A percentile compares a stretch with the other conserved stretches of the same genome.
These are phyloP conservation scores for Drosophila tanythrix DNA, from an alignment of 2,888 invertebrate species.

Conservation along the genomic window DNA sequence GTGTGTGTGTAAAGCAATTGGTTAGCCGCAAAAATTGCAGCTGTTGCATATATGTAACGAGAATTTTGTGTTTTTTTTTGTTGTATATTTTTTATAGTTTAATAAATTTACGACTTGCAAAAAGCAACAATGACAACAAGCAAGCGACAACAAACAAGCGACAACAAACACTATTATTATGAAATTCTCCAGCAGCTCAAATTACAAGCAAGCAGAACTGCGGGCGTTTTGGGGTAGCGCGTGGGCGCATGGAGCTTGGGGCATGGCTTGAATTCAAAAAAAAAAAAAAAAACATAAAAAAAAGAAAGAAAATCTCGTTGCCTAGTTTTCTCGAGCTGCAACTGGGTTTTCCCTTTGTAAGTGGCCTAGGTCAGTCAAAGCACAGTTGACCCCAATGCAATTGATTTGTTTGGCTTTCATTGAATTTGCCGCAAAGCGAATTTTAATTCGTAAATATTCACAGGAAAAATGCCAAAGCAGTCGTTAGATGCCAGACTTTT, in stretches of 20 bases:
- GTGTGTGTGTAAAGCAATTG: slow-evolving; percentile 38
- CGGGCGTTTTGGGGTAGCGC: neutral
- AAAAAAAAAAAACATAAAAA: neutral
- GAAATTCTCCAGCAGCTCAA: slow-evolving; percentile 47
- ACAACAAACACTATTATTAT: slow-evolving; percentile 33
- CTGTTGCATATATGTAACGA: slow-evolving; percentile 35
- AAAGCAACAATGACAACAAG: slow-evolving; percentile 21
- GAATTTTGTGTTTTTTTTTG: neutral
- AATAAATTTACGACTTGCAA: slow-evolving; percentile 48
- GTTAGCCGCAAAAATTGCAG: slow-evolving; percentile 49
- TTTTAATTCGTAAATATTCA: neutral
- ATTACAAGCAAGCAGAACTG: slow-evolving; percentile 35
- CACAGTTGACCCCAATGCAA: slow-evolving; percentile 48
- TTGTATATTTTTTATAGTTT: slow-evolving; percentile 14
- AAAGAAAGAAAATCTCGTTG: neutral
- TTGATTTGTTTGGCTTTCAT: slow-evolving; percentile 45
- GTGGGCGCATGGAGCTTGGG: neutral
- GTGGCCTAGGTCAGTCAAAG: slow-evolving; percentile 38
- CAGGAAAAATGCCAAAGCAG: neutral
- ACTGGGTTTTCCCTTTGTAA: slow-evolving; percentile 15
- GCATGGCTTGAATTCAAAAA: neutral
- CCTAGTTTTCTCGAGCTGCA: slow-evolving; percentile 4
- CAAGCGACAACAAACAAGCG: slow-evolving; percentile 8
- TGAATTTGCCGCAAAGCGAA: slow-evolving; percentile 23
- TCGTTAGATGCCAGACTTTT: neutral